Evolutionary conservation across 2,113 vertebrate species (phyloP).

Genomic region (Mohoua ochrocephala): DNA sequence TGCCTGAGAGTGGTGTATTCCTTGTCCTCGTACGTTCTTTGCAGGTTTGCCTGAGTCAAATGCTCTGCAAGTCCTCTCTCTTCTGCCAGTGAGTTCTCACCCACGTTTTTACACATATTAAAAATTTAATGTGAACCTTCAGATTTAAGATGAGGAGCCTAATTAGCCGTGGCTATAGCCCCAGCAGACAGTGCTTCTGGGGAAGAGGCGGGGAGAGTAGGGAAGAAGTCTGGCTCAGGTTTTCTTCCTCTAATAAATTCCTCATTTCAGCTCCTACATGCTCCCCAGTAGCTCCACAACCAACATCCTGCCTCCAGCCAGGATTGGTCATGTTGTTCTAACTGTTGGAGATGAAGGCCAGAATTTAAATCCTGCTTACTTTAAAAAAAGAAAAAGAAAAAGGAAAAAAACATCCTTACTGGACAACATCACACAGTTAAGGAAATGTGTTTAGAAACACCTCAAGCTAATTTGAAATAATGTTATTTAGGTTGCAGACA

Average conservation of each 20-base stretch:
- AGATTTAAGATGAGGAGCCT: not conserved
- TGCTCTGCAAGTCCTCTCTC: not conserved
- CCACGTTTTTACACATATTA: not conserved
- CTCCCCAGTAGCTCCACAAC: not conserved
- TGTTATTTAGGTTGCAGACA: not conserved
- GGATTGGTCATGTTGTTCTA: not conserved
- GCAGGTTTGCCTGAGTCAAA: not conserved
- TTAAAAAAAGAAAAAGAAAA: not conserved
- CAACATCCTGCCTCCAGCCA: not conserved
- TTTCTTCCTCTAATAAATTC: constrained; percentile 1
- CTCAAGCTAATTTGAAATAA: not conserved
- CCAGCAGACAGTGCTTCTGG: not conserved
- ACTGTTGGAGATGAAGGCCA: not conserved
- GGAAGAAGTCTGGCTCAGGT: not conserved
- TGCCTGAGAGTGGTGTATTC: not conserved
- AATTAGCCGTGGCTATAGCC: not conserved
- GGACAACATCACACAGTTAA: not conserved
- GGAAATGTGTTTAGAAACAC: not conserved
- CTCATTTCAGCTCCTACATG: not conserved
- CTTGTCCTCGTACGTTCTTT: not conserved
- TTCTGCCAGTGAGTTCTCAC: not conserved
- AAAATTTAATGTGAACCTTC: not conserved
- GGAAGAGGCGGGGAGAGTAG: not conserved
- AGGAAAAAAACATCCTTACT: not conserved
- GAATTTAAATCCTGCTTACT: not conserved